These are phyloP conservation scores for Dusona sp. DNA, from an alignment of 2,888 invertebrate genomes.

Conservation along the genomic window DNA sequence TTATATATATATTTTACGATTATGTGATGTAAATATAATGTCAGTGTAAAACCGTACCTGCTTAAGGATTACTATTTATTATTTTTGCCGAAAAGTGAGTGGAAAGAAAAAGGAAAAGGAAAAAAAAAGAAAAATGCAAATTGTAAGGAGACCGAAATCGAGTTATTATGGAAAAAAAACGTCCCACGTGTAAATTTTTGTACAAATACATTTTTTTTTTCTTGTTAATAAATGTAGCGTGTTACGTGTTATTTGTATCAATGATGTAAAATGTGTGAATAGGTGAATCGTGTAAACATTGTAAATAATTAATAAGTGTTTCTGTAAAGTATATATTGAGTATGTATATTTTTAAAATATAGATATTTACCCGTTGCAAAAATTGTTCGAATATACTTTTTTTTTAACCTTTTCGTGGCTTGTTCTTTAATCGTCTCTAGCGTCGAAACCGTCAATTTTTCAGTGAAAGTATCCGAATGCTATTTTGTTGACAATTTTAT, in stretches of 20 bases:
- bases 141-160: not conserved
- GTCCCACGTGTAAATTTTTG: slow-evolving; percentile 70
- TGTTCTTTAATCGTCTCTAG: not conserved
- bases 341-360: slow-evolving; percentile 79
- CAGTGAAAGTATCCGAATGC: too few relatives aligned
- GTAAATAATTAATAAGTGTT: slow-evolving; percentile 80
- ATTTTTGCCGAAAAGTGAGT: slow-evolving; percentile 73
- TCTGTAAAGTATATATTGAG: slow-evolving; percentile 80
- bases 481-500: not conserved
- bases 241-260: slow-evolving; percentile 65
- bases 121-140: slow-evolving; percentile 18
- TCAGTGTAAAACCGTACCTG: slow-evolving; percentile 82
- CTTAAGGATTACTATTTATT: slow-evolving; percentile 83
- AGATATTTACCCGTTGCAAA: slow-evolving; percentile 75
- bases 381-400: not conserved
- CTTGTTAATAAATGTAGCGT: slow-evolving; percentile 73
- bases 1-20: slow-evolving; percentile 55
- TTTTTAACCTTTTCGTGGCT: not conserved
- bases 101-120: slow-evolving; percentile 53
- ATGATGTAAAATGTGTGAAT: slow-evolving; percentile 82
- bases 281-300: slow-evolving; percentile 81
- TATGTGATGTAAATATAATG: slow-evolving; percentile 71
- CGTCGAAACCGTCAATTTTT: too few relatives aligned
- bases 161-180: slow-evolving; percentile 5
- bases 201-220: slow-evolving; percentile 66